phyloP scores from a whole-genome alignment of 2,797 vertebrate genomes.

The Ara ararauna region DNA sequence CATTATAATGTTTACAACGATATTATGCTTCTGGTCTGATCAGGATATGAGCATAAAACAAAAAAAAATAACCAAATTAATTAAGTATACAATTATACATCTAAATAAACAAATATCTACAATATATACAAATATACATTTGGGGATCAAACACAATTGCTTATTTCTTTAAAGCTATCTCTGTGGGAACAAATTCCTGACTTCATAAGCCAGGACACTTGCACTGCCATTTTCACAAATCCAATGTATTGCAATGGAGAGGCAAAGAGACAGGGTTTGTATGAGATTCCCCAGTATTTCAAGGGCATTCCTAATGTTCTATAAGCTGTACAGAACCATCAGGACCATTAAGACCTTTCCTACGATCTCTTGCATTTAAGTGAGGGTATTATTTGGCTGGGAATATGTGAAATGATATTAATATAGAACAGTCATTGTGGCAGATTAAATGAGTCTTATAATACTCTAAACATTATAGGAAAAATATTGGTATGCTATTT shows the following conservation, averaged over 20 bases:
- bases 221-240: not conserved
- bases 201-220: not conserved
- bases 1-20: not conserved
- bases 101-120: too few species aligned
- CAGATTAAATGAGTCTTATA: not conserved
- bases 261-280: not conserved
- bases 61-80: not conserved
- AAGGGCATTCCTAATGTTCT: slow-evolving; percentile 29
- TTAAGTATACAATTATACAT: not conserved
- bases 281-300: not conserved
- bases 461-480: not conserved
- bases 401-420: not conserved
- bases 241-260: not conserved
- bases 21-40: not conserved
- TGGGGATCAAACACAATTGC: not conserved
- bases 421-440: not conserved
- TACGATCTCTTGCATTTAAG: not conserved
- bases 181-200: not conserved
- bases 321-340: not conserved
- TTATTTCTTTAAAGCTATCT: not conserved
- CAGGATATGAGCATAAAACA: not conserved
- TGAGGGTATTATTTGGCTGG: not conserved
- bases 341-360: not conserved
- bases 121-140: not conserved
- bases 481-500: slow-evolving; percentile 3